A percentile compares a stretch with the other conserved stretches of the same genome.
phyloP scores from a whole-genome alignment of 1,140 invertebrate species.

The Eciton burchellii region DNA sequence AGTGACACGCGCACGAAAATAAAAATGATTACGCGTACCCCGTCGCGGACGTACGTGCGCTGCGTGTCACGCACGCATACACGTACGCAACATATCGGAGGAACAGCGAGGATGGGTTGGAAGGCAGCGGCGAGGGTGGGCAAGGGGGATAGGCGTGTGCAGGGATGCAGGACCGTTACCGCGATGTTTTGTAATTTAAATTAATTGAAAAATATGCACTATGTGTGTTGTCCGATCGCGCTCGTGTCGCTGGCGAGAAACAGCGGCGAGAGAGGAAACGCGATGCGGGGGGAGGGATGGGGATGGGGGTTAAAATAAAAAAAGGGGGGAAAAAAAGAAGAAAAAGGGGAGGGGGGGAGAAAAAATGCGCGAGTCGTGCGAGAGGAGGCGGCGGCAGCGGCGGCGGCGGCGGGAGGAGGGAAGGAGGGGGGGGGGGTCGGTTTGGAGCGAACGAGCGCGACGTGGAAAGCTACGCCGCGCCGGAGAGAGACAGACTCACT shows the following conservation, averaged over 20 bases:
- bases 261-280: conserved; percentile 60
- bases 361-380: conserved; percentile 32
- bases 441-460: conserved; percentile 28
- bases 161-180: conserved; percentile 74
- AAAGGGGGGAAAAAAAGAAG: conserved; percentile 18
- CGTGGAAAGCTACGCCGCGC: conserved; percentile 9
- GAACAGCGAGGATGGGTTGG: neutral
- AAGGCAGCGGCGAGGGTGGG: neutral
- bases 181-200: conserved; percentile 84
- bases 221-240: conserved; percentile 81
- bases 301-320: too few species aligned
- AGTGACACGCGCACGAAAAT: conserved; percentile 77
- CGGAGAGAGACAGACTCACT: conserved; percentile 4
- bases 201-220: conserved; percentile 85
- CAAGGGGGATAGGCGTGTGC: conserved; percentile 52
- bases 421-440: conserved; percentile 3
- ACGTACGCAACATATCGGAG: conserved; percentile 61
- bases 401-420: too few species aligned
- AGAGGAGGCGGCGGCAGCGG: too few species aligned
- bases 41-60: conserved; percentile 67
- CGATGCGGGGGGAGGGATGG: conserved; percentile 38
- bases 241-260: conserved; percentile 68
- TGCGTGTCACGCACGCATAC: conserved; percentile 54
- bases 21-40: conserved; percentile 81
- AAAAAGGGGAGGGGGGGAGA: conserved; percentile 14